Evolutionary conservation across 2,888 invertebrate genomes (phyloP), one percentile per base, ranked within the genome.

Genomic region (Aphelenchoides bicaudatus): DNA sequence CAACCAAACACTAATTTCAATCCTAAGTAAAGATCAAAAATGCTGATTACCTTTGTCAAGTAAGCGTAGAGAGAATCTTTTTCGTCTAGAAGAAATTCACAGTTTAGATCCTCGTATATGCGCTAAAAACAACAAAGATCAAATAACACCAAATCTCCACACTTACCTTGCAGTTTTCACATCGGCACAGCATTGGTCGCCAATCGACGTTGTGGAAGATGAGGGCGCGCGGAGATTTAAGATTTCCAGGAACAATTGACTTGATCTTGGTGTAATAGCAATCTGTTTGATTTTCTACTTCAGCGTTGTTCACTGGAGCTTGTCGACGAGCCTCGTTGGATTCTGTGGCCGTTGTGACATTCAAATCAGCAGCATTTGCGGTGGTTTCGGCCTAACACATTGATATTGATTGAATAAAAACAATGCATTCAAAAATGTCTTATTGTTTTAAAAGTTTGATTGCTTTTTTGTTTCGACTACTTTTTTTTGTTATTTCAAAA

Each of bases 51-150:
- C n/a, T n/a, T n/a, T 10, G 16, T 43, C 43, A 43, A 25, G 23
- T 43, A 43, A 25, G 16, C 21, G 6, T 19, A 21, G 10, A 43
- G 23, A 6, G 64, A 59, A 47, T 72, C 72, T 10, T 66, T 66
- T 8, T 61, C 59, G 34, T 71, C 71, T 10, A 67, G 16, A 3
- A 74, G 57, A 43, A 57, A 74, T 28, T 66, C 65, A 49, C 64
- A 66, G 6, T 67, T 61, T 10, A 50, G 38, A 29, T 52, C 56
- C 5, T 68, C 70, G 57, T 71, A 59, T 27, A 67, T 51, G 5
- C 51, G 39, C 51, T 51, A 25, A 34, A 51, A 51, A 6, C 28
- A n/a, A 19, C 8, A 6, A n/a, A 51, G 31, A 5, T 4, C 13
- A n/a, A n/a, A 8, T 37, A 31, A 43, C 8, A 19, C 43, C 10